phyloP scores from a whole-genome alignment of 2,797 vertebrate species.

The Gymnodraco acuticeps region DNA sequence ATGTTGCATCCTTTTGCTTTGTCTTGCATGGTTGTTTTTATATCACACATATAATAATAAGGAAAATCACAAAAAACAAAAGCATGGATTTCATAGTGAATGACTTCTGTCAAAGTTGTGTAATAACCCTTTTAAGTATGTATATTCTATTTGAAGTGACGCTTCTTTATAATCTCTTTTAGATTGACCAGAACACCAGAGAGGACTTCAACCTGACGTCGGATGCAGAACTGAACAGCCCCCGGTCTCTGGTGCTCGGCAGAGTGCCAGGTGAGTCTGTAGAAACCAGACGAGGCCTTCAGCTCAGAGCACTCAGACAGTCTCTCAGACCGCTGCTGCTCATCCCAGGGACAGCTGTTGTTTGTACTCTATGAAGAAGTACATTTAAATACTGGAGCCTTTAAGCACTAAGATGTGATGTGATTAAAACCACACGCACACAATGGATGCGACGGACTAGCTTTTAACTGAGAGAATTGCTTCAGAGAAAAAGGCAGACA shows the following conservation, averaged over 20 bases:
- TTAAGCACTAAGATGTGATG: neutral
- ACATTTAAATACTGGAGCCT: neutral
- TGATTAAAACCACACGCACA: too few relatives aligned
- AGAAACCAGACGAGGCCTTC: conserved; percentile 19
- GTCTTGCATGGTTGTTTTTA: neutral
- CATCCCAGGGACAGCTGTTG: neutral
- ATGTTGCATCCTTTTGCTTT: neutral
- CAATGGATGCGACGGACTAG: too few relatives aligned
- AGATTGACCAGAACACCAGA: conserved; percentile 89
- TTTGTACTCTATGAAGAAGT: conserved; percentile 1
- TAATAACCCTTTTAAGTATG: neutral
- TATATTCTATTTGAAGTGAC: neutral
- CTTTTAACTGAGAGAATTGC: too few relatives aligned
- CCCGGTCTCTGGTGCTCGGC: conserved; percentile 89
- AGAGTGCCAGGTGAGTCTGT: conserved; percentile 88
- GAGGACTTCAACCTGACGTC: conserved; percentile 90
- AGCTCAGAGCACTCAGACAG: conserved; percentile 28
- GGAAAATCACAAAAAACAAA: neutral
- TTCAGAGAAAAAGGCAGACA: too few relatives aligned
- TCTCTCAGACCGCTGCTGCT: conserved; percentile 22
- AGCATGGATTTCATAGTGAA: too few relatives aligned
- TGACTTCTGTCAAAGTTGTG: neutral
- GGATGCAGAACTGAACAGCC: conserved; percentile 89
- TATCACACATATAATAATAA: neutral
- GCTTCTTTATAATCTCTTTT: conserved; percentile 1